These are phyloP conservation scores for Malthinus seriepunctatus DNA, from an alignment of 2,888 invertebrate species.

Conservation along the genomic window DNA sequence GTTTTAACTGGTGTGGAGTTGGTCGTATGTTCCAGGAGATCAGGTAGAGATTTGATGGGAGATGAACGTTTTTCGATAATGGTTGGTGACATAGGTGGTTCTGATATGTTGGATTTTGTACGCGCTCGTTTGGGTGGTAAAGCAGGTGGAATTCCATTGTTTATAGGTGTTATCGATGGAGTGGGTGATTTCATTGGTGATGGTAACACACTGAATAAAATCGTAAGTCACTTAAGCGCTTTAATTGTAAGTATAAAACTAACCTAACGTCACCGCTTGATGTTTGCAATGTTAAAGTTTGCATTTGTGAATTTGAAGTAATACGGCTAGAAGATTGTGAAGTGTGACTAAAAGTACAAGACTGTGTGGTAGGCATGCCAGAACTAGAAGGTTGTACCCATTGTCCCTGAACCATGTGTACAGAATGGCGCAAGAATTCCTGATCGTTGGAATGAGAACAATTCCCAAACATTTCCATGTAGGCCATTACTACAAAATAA, in stretches of 20 bases:
- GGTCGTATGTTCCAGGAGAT: slow-evolving; percentile 51
- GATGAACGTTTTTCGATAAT: slow-evolving; percentile 25
- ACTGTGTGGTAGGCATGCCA: slow-evolving; percentile 60
- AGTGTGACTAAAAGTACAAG: slow-evolving; percentile 59
- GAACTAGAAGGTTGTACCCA: slow-evolving; percentile 39
- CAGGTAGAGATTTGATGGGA: slow-evolving; percentile 46
- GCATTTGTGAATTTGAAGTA: slow-evolving; percentile 43
- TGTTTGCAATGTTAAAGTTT: slow-evolving; percentile 39
- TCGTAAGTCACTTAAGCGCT: no score
- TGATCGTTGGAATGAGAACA: slow-evolving; percentile 79
- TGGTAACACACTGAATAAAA: slow-evolving; percentile 13
- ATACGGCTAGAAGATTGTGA: slow-evolving; percentile 44
- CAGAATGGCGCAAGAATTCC: slow-evolving; percentile 84
- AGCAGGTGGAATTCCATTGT: slow-evolving; percentile 59
- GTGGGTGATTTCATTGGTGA: slow-evolving; percentile 38
- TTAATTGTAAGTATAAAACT: slow-evolving; percentile 3
- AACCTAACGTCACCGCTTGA: slow-evolving; percentile 32
- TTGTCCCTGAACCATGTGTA: slow-evolving; percentile 63
- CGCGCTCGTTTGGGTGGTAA: slow-evolving; percentile 64
- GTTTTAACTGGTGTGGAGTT: slow-evolving; percentile 23
- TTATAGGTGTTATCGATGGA: slow-evolving; percentile 26
- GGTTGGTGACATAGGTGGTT: slow-evolving; percentile 43
- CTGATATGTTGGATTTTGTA: slow-evolving; percentile 58
- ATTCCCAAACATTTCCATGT: slow-evolving; percentile 94
- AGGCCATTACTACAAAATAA: slow-evolving; percentile 80